phyloP scores from a whole-genome alignment of 2,113 vertebrate genomes.

The Macrotus californicus region DNA sequence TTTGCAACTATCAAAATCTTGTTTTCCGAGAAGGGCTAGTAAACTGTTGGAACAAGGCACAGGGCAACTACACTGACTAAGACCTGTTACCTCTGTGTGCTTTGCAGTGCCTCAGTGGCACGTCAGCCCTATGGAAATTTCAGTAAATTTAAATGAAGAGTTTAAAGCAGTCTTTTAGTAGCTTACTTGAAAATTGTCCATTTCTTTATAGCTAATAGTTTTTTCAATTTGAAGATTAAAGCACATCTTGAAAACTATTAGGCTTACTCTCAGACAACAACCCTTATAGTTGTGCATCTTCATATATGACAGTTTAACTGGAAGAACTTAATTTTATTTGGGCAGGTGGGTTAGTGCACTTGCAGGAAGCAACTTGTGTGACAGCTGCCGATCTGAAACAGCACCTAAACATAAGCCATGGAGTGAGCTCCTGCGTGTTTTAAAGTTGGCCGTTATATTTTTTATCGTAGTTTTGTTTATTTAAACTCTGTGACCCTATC shows the following conservation, averaged over 20 bases:
- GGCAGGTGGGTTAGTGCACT: slow-evolving; percentile 39
- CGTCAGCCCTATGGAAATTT: neutral
- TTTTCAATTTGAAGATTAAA: slow-evolving; percentile 21
- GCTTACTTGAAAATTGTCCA: neutral
- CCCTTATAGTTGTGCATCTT: neutral
- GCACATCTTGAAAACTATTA: neutral
- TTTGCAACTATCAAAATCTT: slow-evolving; percentile 19
- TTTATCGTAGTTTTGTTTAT: neutral
- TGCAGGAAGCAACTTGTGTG: slow-evolving; percentile 39
- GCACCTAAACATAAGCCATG: neutral
- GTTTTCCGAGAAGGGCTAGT: slow-evolving; percentile 15
- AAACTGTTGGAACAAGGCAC: slow-evolving; percentile 40
- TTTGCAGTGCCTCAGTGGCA: neutral
- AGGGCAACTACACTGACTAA: slow-evolving; percentile 35
- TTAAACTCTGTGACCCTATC: neutral
- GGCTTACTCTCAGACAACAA: neutral
- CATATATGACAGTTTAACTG: neutral
- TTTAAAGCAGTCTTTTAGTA: slow-evolving; percentile 30
- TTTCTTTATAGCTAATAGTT: neutral
- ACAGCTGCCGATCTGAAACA: slow-evolving; percentile 22
- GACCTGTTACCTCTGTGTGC: slow-evolving; percentile 57
- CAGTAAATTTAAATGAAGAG: neutral
- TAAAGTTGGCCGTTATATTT: neutral
- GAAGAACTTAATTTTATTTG: slow-evolving; percentile 20
- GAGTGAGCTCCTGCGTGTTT: neutral